Base-by-base conservation (phyloP, 1,140 invertebrate species). In the Physella acuta region DNA sequence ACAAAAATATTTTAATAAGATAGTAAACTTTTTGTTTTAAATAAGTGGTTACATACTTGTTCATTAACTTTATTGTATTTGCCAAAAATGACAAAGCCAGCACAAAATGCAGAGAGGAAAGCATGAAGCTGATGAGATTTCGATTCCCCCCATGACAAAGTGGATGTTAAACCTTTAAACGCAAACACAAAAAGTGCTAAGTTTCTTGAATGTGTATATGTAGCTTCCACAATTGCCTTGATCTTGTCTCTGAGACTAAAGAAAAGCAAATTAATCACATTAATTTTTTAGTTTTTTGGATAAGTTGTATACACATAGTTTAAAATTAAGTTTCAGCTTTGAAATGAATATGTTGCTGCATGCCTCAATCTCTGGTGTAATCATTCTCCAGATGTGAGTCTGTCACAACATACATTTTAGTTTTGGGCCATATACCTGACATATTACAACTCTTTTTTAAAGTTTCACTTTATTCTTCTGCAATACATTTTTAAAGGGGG, bases 41-140 rank as follows among this genome's bases (percentile, higher is more conserved):
- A 28, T 55, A 55, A 55, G 53, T 20, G 8, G 8, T 55, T 16
- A 59, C 56, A 33, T 72, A 88, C 87, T 77, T 88, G 87, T 78
- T 88, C 87, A 76, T 88, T 88, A 20, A 88, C 84, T 78, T 85
- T 86, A 73, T 87, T 88, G 66, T 87, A 85, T 68, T 83, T 82
- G 33, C 87, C 86, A 78, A 88, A 88, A 5, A 88, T 81, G 34
- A 84, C 72, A 73, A 87, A 88, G 3, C 87, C 87, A 26, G 80
- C 82, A 60, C 83, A 71, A 70, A 87, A 86, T 17, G 87, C 87
- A 28, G 87, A 79, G 5, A 86, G 68, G 69, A 87, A 86, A 4
- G 85, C 79, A 61, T 87, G 86, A 66, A 76, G 74, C 58, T 78
- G 78, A 51, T 79, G 70, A 4, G 68, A 59, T 65, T 80, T 74